Conservation (phyloP, 2,888 invertebrate species). For the Cinara cedri region DNA sequence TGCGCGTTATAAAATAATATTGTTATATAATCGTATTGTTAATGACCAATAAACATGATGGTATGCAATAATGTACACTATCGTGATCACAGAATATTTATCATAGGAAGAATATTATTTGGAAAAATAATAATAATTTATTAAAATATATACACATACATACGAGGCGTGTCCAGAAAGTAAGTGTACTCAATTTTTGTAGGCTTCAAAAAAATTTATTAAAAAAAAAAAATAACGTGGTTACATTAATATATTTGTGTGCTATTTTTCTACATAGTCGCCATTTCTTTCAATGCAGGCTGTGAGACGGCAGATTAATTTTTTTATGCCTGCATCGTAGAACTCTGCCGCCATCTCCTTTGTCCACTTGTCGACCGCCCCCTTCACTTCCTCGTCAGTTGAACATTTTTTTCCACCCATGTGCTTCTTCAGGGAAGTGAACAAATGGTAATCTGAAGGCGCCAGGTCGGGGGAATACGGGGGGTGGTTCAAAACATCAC, state of each 20-base stretch:
- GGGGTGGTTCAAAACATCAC: conserved; percentile 58
- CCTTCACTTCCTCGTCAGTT: conserved; percentile 41
- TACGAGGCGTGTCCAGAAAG: neutral
- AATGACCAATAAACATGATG: too few relatives aligned
- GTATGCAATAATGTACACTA: too few relatives aligned
- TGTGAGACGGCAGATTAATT: conserved; percentile 40
- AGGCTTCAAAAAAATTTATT: conserved; percentile 19
- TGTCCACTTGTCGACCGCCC: conserved; percentile 17
- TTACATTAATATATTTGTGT: conserved; percentile 23
- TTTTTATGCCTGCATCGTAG: conserved; percentile 49
- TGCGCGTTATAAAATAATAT: too few relatives aligned
- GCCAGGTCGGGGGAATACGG: conserved; percentile 58
- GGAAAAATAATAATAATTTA: too few relatives aligned
- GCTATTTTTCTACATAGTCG: conserved; percentile 56
- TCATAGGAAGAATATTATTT: too few relatives aligned
- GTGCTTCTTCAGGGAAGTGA: conserved; percentile 54
- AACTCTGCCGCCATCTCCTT: conserved; percentile 44
- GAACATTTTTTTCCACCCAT: conserved; percentile 48
- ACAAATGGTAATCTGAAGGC: conserved; percentile 58
- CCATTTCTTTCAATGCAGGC: conserved; percentile 53
- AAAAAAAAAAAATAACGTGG: conserved; percentile 28
- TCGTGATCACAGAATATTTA: too few relatives aligned
- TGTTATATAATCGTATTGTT: too few relatives aligned
- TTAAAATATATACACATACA: too few relatives aligned
- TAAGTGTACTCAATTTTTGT: conserved; percentile 1